Evolutionary conservation across 2,113 vertebrate species (phyloP), one percentile per base, ranked within the genome.

Genomic region (Anarhynchus alexandrinus): DNA sequence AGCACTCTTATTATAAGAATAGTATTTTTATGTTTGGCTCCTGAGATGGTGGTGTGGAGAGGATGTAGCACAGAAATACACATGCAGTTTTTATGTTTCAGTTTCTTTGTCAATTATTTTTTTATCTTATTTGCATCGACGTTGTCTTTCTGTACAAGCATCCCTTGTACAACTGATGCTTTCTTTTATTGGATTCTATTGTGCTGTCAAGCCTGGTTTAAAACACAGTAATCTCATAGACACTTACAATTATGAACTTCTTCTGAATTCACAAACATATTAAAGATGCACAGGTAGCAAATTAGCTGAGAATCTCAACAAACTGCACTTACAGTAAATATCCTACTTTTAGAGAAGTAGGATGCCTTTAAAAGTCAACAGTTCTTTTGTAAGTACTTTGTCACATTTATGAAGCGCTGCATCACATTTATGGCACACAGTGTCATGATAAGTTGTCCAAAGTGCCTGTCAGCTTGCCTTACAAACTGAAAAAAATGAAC

Each of bases 251-350:
- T 97, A 97, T n/a, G 76, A 97, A 94, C 91, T 92, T 86, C 91
- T 93, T 86, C 80, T 54, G 88, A 95, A 96, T 97, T 97, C 97
- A 93, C 87, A 97, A 97, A 97, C 70, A 74, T 94, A 94, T 97
- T 97, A 96, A 97, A 96, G 93, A 95, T 71, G 86, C 2, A 32
- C 93, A 98, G 95, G 96, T 96, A 97, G 91, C 62, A 97, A 95
- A 98, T 98, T 97, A 97, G 81, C 85, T 89, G 88, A 85, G 82
- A 96, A 93, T 96, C 85, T 89, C 52, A 66, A 86, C 95, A 95
- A 97, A 96, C 93, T 95, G 97, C 96, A 97, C 96, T 97, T 98
- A 97, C 26, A 97, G 86, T 96, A 98, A 98, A 97, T 97, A 97
- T 82, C 67, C 72, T 95, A 80, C 69, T 97, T 96, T 97, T 81